Evolutionary conservation across 1,140 invertebrate genomes (phyloP).

Genomic region (Elymnias hypermnestra): DNA sequence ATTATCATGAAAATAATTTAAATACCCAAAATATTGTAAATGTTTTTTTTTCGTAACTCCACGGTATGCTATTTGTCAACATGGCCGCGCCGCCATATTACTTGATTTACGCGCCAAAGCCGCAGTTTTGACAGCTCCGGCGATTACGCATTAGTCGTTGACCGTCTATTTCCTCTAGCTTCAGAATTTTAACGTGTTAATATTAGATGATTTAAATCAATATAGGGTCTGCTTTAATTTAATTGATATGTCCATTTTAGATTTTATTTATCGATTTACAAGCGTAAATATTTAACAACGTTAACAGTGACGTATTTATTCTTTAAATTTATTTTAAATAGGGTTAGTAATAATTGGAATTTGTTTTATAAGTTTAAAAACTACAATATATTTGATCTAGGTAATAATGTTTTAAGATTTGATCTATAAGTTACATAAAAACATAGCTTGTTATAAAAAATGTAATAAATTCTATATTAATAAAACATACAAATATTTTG

Average conservation of each 20-base stretch:
- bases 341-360: too few relatives aligned
- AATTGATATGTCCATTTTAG: not conserved
- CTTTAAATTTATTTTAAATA: too few relatives aligned
- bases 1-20: not conserved
- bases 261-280: conserved; percentile 1
- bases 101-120: conserved; percentile 19
- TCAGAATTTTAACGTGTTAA: conserved; percentile 10
- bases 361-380: too few relatives aligned
- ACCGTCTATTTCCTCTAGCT: conserved; percentile 2
- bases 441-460: too few relatives aligned
- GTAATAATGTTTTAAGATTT: too few relatives aligned
- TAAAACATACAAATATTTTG: too few relatives aligned
- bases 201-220: conserved; percentile 8
- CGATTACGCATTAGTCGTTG: conserved; percentile 11
- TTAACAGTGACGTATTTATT: too few relatives aligned
- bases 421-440: too few relatives aligned
- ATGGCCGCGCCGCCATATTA: conserved; percentile 7
- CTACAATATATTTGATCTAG: too few relatives aligned
- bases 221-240: conserved; percentile 1
- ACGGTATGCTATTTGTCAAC: conserved; percentile 11
- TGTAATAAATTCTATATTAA: too few relatives aligned
- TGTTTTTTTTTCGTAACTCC: conserved; percentile 9
- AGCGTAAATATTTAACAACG: not conserved
- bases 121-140: conserved; percentile 12
- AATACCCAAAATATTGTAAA: not conserved